Percentiles rank a stretch among this genome's conserved stretches.
phyloP scores from a whole-genome alignment of 2,797 vertebrate species.

The Vireo griseus region DNA sequence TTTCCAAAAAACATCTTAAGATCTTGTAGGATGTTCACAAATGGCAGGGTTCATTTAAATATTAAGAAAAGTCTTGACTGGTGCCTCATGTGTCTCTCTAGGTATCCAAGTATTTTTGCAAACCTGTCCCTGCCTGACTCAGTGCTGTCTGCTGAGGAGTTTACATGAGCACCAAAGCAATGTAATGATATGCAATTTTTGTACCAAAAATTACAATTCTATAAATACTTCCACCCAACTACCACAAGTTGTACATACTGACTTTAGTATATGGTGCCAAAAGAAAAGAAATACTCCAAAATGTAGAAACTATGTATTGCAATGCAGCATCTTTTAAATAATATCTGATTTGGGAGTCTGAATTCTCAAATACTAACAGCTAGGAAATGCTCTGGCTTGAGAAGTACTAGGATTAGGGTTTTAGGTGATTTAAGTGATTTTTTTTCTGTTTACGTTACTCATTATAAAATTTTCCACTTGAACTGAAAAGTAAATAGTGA shows the following conservation, averaged over 20 bases:
- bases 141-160: neutral
- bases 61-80: neutral
- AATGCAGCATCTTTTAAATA: neutral
- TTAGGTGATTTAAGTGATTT: neutral
- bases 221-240: neutral
- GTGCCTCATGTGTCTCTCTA: neutral
- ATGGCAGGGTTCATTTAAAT: neutral
- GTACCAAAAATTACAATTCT: neutral
- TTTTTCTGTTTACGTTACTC: neutral
- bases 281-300: neutral
- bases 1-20: neutral
- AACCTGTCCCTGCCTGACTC: neutral
- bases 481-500: neutral
- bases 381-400: neutral
- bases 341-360: neutral
- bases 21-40: neutral
- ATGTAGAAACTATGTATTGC: neutral
- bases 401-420: neutral
- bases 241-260: neutral
- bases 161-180: neutral
- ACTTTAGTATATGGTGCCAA: neutral
- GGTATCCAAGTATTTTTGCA: neutral
- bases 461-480: neutral
- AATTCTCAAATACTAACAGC: neutral
- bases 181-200: neutral